These are phyloP conservation scores for Protobothrops flavoviridis DNA, from an alignment of 2,113 vertebrate genomes.

Conservation along the genomic window DNA sequence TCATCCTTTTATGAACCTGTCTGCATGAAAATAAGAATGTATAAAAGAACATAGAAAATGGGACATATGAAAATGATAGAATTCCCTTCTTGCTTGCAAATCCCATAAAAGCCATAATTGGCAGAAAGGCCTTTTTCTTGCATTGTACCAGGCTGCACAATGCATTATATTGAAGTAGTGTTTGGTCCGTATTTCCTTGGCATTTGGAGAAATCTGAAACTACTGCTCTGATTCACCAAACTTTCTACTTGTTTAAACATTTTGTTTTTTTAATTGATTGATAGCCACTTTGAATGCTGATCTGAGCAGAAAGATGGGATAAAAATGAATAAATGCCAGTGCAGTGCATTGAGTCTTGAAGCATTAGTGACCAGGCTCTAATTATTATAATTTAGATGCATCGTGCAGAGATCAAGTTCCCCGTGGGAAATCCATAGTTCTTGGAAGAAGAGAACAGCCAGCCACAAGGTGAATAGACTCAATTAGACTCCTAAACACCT, in stretches of 20 bases:
- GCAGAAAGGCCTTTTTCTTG: background rate
- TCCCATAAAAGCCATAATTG: background rate
- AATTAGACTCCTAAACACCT: background rate
- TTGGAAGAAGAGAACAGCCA: background rate
- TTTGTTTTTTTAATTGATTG: background rate
- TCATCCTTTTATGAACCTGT: background rate
- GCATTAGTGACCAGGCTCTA: background rate
- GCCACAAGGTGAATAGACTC: background rate
- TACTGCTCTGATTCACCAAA: background rate
- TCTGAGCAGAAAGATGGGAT: background rate
- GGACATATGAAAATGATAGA: background rate
- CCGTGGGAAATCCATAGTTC: background rate
- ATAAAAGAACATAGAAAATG: background rate
- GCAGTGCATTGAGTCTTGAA: background rate
- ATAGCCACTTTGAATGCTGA: background rate
- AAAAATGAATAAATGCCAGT: background rate
- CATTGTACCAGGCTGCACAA: background rate
- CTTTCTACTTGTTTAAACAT: background rate
- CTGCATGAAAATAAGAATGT: background rate
- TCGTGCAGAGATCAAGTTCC: background rate
- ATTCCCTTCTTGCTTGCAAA: background rate
- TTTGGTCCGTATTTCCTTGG: background rate
- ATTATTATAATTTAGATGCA: background rate
- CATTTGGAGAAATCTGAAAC: background rate
- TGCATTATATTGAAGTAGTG: background rate